Conservation (phyloP, 2,113 vertebrate genomes). For the Ptyas mucosa region DNA sequence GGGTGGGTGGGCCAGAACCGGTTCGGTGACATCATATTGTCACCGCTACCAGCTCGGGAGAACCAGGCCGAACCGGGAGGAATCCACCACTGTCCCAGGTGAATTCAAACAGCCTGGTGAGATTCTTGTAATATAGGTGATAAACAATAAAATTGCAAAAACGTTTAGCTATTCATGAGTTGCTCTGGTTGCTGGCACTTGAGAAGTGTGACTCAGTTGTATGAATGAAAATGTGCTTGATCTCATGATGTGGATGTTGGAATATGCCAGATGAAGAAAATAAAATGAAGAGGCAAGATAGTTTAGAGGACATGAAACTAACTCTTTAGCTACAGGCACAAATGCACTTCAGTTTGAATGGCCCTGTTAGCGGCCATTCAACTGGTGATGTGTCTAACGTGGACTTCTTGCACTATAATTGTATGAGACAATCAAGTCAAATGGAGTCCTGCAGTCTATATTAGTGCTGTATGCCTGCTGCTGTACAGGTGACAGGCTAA, state of each 20-base stretch:
- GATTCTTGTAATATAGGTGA: not conserved
- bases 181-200: not conserved
- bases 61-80: no score
- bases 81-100: no score
- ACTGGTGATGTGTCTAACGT: not conserved
- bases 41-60: no score
- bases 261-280: not conserved
- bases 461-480: conserved; percentile 25
- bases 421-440: not conserved
- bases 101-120: not conserved
- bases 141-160: not conserved
- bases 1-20: no score
- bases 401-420: conserved; percentile 26
- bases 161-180: not conserved
- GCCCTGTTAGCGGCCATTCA: conserved; percentile 24
- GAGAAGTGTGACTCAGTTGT: not conserved
- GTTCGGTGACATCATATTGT: no score
- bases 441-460: not conserved
- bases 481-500: not conserved
- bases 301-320: not conserved
- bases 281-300: not conserved
- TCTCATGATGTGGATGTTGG: not conserved
- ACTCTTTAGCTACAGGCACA: not conserved
- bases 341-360: not conserved
- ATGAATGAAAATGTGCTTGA: not conserved